Conservation (phyloP, 2,888 invertebrate species). For the Opisthograptis luteolata region DNA sequence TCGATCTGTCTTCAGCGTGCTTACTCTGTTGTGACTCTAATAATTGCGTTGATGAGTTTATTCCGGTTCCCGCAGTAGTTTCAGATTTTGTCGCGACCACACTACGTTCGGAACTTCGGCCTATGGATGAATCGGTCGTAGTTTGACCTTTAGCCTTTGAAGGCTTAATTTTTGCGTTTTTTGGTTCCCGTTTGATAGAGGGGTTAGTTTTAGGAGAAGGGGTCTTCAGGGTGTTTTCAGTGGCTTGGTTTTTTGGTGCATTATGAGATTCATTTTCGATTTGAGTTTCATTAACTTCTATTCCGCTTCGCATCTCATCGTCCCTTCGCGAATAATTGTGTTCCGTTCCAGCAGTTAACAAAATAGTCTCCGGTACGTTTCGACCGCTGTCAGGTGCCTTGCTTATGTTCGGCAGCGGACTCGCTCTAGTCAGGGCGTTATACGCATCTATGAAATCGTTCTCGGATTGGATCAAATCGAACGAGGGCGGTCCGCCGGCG, state of each 20-base stretch:
- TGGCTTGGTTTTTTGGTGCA: background rate
- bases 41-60: conserved; percentile 5
- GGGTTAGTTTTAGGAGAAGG: conserved; percentile 3
- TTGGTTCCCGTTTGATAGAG: conserved; percentile 2
- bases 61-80: background rate
- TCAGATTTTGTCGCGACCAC: background rate
- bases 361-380: conserved; percentile 6
- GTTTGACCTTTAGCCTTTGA: conserved; percentile 7
- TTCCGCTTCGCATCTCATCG: conserved; percentile 7
- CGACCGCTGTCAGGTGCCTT: conserved; percentile 20
- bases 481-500: conserved; percentile 36
- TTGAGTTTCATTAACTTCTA: background rate
- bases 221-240: conserved; percentile 2
- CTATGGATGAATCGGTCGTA: background rate
- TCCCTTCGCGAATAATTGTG: conserved; percentile 13
- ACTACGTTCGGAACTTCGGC: background rate
- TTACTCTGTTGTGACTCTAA: background rate
- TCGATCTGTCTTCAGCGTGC: conserved; percentile 57
- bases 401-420: conserved; percentile 68
- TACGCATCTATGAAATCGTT: conserved; percentile 80
- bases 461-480: conserved; percentile 73
- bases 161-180: conserved; percentile 19
- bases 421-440: conserved; percentile 71
- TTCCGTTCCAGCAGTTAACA: conserved; percentile 11
- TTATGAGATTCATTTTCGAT: background rate